These are phyloP conservation scores for Riparia riparia DNA, from an alignment of 2,113 vertebrate species.

Conservation along the genomic window DNA sequence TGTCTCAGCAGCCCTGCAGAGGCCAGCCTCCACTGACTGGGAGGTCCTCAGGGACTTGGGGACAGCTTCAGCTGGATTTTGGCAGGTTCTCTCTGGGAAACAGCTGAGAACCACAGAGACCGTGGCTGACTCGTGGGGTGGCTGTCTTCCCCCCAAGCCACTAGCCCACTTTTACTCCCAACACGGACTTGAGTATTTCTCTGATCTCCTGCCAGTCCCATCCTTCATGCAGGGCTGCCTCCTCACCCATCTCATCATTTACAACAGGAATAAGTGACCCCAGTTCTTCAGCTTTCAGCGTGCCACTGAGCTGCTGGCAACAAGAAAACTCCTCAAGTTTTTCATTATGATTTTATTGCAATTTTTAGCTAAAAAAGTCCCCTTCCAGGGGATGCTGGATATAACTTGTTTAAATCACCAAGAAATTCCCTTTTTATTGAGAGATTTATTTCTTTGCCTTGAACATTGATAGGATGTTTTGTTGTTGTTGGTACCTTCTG, in stretches of 20 bases:
- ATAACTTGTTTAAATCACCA: neutral
- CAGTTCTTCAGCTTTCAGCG: neutral
- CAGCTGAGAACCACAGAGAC: neutral
- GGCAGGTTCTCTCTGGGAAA: neutral
- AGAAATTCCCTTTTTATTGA: neutral
- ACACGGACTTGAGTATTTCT: neutral
- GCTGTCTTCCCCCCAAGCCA: slow-evolving; percentile 16
- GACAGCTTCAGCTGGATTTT: neutral
- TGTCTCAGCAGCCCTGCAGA: neutral
- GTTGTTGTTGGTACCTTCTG: neutral
- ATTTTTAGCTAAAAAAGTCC: neutral
- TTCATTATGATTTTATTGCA: neutral
- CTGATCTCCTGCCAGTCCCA: neutral
- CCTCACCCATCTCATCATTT: neutral
- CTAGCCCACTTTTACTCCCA: neutral
- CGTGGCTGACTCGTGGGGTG: neutral
- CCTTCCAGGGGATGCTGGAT: neutral
- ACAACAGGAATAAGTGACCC: neutral
- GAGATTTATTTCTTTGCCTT: neutral
- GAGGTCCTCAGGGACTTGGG: neutral
- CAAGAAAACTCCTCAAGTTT: neutral
- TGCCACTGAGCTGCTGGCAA: neutral
- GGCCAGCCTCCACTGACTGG: neutral
- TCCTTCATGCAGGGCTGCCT: neutral
- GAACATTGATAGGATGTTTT: neutral